Base-by-base conservation (phyloP, 2,888 invertebrate genomes). In the Troglohyphantes excavatus region DNA sequence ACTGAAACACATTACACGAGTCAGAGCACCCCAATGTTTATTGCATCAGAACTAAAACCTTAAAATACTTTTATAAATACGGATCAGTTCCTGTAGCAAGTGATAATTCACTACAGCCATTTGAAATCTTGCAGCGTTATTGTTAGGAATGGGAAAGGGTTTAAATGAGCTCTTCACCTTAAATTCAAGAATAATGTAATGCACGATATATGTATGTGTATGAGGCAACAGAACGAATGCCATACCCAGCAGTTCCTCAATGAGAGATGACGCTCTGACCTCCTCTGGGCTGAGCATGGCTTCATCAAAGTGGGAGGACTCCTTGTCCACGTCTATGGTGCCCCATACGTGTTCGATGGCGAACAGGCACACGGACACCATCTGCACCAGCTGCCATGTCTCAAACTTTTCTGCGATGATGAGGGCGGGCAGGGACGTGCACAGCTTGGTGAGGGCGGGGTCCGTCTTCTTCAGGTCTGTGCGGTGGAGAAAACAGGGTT, bases 371-470 rank as follows among this genome's bases (percentile, higher is more conserved):
- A 97, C 96, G 89, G 96, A 95, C 72, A 96, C 95, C 95, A 97
- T 96, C 95, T 97, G 96, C 46, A 96, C 95, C 27, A 97, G 94
- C 92, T 96, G 96, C 94, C 96, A 96, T 0, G 95, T 95, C 72
- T 95, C 96, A 92, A 97, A 96, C 92, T 96, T 96, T 92, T 96
- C 96, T 0, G 97, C 96, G 0, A 96, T 96, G 9, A 97, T 95
- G 85, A 97, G 95, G 0, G 96, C 95, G 0, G 96, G 96, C 91
- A 97, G 94, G 46, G 96, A 96, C 0, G 96, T 95, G 87, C 96
- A 96, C 33, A 97, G 94, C 27, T 95, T 95, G 91, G 95, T 95
- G 53, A 96, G 95, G 81, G 96, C 94, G 2, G 94, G 93, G 19
- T 95, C 94, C 0, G 96, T 96, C 82, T 95, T 94, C 43, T 95